Percentiles rank a stretch among this genome's conserved stretches.
Conservation (phyloP, 2,797 vertebrate genomes). For the Sebastes paucispinis region DNA sequence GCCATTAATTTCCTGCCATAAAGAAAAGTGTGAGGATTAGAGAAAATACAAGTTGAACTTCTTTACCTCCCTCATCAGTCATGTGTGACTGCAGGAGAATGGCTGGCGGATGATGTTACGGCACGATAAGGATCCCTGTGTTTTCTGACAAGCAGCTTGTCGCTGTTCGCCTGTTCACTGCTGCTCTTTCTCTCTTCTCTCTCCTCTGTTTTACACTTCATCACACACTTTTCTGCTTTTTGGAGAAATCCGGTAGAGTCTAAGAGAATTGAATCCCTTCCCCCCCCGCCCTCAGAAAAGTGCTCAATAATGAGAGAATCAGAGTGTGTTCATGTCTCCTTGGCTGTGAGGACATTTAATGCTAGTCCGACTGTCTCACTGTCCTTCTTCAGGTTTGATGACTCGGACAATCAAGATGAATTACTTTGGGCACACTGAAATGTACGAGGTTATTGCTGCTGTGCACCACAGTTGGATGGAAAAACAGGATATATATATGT, state of each 20-base stretch:
- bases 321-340: conserved; percentile 49
- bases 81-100: conserved; percentile 57
- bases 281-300: conserved; percentile 13
- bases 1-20: conserved; percentile 69
- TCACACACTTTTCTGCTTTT: conserved; percentile 10
- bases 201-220: conserved; percentile 42
- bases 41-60: conserved; percentile 59
- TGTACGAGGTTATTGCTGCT: conserved; percentile 45
- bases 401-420: conserved; percentile 69
- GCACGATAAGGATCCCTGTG: conserved; percentile 27
- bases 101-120: conserved; percentile 5
- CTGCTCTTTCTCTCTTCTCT: conserved; percentile 1
- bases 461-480: conserved; percentile 20
- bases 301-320: conserved; percentile 42
- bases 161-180: conserved; percentile 2
- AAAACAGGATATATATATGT: neutral
- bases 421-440: conserved; percentile 31
- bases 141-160: conserved; percentile 44
- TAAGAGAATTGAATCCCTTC: conserved; percentile 21
- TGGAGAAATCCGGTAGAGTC: conserved; percentile 1
- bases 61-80: conserved; percentile 55
- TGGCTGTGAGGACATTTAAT: conserved; percentile 55
- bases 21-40: conserved; percentile 59
- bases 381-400: conserved; percentile 62
- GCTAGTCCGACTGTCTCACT: conserved; percentile 36